Evolutionary conservation across 2,797 vertebrate species (phyloP).

Genomic region (Mormyrus proboscirostris): DNA sequence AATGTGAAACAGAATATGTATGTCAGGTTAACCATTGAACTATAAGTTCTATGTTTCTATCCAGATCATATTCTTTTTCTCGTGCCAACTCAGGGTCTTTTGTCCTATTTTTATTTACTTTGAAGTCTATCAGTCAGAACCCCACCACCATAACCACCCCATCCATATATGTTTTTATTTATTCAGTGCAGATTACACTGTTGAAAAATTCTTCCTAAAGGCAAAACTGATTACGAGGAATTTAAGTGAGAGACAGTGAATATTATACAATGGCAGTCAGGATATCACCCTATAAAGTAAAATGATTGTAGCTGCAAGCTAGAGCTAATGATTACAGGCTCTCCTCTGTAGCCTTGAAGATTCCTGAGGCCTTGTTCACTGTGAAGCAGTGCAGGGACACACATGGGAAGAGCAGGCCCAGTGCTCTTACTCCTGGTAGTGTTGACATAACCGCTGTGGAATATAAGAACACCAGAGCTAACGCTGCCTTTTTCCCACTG

Average conservation of each 20-base stretch:
- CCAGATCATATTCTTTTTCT: neutral
- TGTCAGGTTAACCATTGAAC: neutral
- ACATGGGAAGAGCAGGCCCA: neutral
- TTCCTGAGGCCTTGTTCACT: neutral
- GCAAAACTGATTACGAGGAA: neutral
- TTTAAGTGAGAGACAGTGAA: neutral
- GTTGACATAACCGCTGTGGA: neutral
- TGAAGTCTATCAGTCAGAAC: neutral
- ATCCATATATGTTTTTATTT: neutral
- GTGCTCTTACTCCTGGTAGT: neutral
- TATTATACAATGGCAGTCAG: neutral
- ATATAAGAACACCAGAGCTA: neutral
- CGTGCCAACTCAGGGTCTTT: neutral
- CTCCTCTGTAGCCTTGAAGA: neutral
- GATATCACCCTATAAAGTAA: neutral
- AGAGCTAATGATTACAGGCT: neutral
- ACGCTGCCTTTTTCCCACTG: neutral
- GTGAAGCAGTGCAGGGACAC: neutral
- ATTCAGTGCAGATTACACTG: neutral
- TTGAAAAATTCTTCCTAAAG: neutral
- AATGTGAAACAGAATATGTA: neutral
- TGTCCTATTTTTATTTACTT: neutral
- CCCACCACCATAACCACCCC: neutral
- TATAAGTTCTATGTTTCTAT: neutral
- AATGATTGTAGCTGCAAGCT: neutral